Percentiles rank a stretch among this genome's conserved stretches.
phyloP scores from a whole-genome alignment of 2,113 vertebrate genomes.

The Peromyscus leucopus region DNA sequence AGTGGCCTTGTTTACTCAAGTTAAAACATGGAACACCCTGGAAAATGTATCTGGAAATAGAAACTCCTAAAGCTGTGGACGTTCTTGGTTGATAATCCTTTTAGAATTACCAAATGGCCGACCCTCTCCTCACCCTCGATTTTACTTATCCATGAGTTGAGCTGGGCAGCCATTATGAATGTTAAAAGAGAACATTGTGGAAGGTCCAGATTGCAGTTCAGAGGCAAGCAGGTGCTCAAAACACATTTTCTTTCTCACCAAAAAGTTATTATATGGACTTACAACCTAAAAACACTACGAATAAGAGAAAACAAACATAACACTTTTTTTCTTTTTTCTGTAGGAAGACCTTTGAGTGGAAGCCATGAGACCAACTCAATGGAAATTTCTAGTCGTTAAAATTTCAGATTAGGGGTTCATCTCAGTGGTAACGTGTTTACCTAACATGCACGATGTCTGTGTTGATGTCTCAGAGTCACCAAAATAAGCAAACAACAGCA shows the following conservation, averaged over 20 bases:
- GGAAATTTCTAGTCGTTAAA: conserved; percentile 1
- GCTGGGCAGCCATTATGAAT: background rate
- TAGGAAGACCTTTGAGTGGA: background rate
- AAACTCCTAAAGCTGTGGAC: background rate
- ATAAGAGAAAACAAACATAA: background rate
- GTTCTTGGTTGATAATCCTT: background rate
- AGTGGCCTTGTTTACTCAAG: background rate
- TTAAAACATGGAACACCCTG: background rate
- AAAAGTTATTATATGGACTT: background rate
- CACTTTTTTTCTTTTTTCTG: background rate
- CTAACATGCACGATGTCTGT: background rate
- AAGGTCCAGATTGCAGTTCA: background rate
- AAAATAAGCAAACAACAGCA: background rate
- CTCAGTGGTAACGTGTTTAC: background rate
- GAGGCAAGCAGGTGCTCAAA: background rate
- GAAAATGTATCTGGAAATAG: background rate
- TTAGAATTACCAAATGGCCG: background rate
- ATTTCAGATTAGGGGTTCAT: no score
- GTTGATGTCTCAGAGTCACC: background rate
- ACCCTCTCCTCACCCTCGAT: background rate
- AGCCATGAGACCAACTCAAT: background rate
- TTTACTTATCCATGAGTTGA: background rate
- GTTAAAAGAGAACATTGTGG: conserved; percentile 5
- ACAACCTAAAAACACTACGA: background rate
- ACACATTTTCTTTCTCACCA: background rate